Conservation (phyloP, 2,888 invertebrate species). For the Torymus auratus region DNA sequence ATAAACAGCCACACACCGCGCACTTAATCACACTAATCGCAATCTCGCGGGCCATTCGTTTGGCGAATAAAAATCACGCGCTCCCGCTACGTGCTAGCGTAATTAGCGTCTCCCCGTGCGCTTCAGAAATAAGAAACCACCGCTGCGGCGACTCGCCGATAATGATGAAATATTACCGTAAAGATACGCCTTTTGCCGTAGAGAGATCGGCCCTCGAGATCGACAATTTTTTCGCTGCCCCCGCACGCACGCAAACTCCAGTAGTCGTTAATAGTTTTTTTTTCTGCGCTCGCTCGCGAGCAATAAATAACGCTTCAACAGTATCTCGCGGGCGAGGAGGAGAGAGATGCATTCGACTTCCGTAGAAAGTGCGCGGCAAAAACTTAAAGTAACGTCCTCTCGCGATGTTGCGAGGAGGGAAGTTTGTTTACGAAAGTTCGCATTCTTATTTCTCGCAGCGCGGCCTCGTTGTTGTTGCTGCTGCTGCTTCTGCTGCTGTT, state of each 20-base stretch:
- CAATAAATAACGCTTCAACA: too few species aligned
- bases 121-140: too few species aligned
- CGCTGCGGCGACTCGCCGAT: not conserved
- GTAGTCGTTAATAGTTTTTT: not conserved
- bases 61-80: not conserved
- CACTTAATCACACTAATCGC: too few species aligned
- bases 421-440: constrained; percentile 35
- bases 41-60: too few species aligned
- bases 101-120: constrained; percentile 32
- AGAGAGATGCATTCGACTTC: constrained; percentile 21
- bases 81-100: not conserved
- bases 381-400: constrained; percentile 27
- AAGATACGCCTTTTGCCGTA: not conserved
- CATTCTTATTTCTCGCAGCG: constrained; percentile 6
- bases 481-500: constrained; percentile 1
- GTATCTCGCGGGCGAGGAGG: not conserved
- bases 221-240: too few species aligned
- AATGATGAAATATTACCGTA: constrained; percentile 38
- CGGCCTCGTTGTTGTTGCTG: too few species aligned
- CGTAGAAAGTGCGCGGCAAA: constrained; percentile 26
- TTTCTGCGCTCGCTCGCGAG: not conserved
- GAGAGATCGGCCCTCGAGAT: too few species aligned
- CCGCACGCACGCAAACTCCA: not conserved
- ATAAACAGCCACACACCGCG: too few species aligned
- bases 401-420: not conserved